These are phyloP conservation scores for Calliopsis andreniformis DNA, from an alignment of 1,140 invertebrate species.

Conservation along the genomic window DNA sequence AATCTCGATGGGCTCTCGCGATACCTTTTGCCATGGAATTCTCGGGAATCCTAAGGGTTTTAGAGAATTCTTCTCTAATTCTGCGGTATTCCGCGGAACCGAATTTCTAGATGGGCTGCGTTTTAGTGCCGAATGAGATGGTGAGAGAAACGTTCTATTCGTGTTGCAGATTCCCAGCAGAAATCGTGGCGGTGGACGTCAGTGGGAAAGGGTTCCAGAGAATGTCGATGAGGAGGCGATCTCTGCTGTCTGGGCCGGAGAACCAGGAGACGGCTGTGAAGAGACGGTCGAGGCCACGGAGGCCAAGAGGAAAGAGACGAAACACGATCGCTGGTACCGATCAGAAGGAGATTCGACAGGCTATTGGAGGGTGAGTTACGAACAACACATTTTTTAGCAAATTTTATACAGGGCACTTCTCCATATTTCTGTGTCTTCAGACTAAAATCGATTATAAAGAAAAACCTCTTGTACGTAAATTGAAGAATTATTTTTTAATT, in stretches of 20 bases:
- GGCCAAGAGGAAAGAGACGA: conserved; percentile 90
- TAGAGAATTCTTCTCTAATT: no score
- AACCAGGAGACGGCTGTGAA: conserved; percentile 85
- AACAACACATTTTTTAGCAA: conserved; percentile 36
- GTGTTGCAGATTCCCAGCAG: conserved; percentile 88
- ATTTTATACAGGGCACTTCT: no score
- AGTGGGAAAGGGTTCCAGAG: conserved; percentile 92
- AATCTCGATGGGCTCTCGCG: no score
- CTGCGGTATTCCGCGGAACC: no score
- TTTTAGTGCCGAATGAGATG: background rate
- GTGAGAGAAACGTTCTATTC: background rate
- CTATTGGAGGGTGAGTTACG: conserved; percentile 87
- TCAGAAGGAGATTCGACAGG: conserved; percentile 92
- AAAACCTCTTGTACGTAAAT: no score
- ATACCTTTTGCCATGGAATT: no score
- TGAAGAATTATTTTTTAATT: no score
- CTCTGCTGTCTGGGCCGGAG: conserved; percentile 82
- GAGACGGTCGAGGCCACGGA: conserved; percentile 87
- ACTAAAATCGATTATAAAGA: no score
- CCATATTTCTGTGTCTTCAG: no score
- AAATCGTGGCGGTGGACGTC: conserved; percentile 93
- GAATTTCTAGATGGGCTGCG: no score
- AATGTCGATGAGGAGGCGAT: conserved; percentile 91
- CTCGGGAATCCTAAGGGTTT: no score
- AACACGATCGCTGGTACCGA: conserved; percentile 95